phyloP scores from a whole-genome alignment of 2,113 vertebrate genomes.

The Gymnobelideus leadbeateri region DNA sequence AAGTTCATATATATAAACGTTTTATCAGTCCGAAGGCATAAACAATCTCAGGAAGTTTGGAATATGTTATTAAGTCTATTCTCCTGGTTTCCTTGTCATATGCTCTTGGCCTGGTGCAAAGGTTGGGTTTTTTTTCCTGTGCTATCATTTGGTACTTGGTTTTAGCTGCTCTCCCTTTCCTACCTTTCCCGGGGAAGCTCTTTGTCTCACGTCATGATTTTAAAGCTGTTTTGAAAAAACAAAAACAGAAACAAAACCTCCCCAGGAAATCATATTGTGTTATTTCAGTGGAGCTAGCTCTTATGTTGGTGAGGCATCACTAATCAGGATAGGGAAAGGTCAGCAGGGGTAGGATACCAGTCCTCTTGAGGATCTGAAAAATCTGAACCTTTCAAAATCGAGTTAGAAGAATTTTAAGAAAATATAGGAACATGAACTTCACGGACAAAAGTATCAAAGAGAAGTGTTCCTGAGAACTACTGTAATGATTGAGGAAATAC shows the following conservation, averaged over 20 bases:
- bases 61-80: conserved; percentile 75
- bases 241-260: not conserved
- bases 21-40: conserved; percentile 80
- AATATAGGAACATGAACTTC: conserved; percentile 50
- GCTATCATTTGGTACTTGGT: conserved; percentile 43
- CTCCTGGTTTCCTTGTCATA: conserved; percentile 69
- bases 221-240: conserved; percentile 25
- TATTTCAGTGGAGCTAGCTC: not conserved
- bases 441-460: conserved; percentile 49
- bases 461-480: conserved; percentile 26
- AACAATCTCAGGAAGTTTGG: conserved; percentile 87
- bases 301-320: not conserved
- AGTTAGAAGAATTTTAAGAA: conserved; percentile 46
- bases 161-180: conserved; percentile 23
- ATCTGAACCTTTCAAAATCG: conserved; percentile 19
- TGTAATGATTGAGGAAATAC: conserved; percentile 42
- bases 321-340: not conserved
- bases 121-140: conserved; percentile 50
- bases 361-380: conserved; percentile 41
- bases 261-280: not conserved
- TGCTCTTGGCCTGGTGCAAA: conserved; percentile 64
- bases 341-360: too few species aligned
- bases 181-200: conserved; percentile 43
- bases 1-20: conserved; percentile 71
- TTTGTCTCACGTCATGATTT: conserved; percentile 32